Percentiles rank a stretch among this genome's conserved stretches.
These are phyloP conservation scores for Theocolax elegans DNA, from an alignment of 1,140 invertebrate genomes.

Conservation along the genomic window DNA sequence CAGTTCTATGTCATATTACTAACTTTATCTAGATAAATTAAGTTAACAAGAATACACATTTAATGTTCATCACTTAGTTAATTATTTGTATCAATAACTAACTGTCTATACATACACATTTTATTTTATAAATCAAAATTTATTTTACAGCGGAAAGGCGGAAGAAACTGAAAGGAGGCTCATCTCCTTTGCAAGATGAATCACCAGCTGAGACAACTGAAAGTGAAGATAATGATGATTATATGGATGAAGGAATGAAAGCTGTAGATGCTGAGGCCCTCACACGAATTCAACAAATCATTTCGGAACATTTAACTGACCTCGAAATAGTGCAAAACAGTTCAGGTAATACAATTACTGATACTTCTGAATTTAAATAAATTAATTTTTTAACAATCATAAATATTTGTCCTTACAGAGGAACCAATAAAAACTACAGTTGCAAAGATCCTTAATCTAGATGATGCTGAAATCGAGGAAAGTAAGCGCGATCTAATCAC, in stretches of 20 bases:
- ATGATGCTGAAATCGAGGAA: slow-evolving; percentile 92
- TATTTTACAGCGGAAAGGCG: slow-evolving; percentile 68
- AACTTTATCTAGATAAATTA: too few species aligned
- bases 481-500: slow-evolving; percentile 96
- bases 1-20: too few species aligned
- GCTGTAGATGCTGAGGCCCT: slow-evolving; percentile 78
- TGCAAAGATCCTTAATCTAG: slow-evolving; percentile 73
- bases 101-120: too few species aligned
- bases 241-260: slow-evolving; percentile 84
- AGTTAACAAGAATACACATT: too few species aligned
- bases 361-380: too few species aligned
- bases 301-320: slow-evolving; percentile 85
- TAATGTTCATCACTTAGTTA: too few species aligned
- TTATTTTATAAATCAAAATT: too few species aligned
- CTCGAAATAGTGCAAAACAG: slow-evolving; percentile 72
- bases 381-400: too few species aligned
- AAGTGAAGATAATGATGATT: slow-evolving; percentile 74
- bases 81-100: too few species aligned
- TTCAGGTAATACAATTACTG: slow-evolving; percentile 53
- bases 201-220: slow-evolving; percentile 65
- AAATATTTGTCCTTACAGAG: slow-evolving; percentile 64
- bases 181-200: slow-evolving; percentile 73
- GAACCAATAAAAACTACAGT: slow-evolving; percentile 72
- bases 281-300: slow-evolving; percentile 80
- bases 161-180: slow-evolving; percentile 70